These are phyloP conservation scores for Leptinotarsa tumamoca DNA, from an alignment of 2,888 invertebrate species.

Conservation along the genomic window DNA sequence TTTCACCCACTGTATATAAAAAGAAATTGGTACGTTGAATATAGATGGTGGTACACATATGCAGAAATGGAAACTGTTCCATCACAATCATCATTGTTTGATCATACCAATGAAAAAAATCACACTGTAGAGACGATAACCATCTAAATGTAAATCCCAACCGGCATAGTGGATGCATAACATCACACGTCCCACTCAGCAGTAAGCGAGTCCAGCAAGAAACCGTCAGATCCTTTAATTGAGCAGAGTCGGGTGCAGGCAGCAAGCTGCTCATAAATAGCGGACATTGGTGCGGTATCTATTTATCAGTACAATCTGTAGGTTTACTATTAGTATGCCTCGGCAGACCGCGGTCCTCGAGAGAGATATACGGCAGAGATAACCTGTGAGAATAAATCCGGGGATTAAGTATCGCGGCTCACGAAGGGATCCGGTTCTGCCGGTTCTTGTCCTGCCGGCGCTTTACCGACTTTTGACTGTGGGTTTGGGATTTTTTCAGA, in stretches of 20 bases:
- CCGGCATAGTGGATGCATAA: too few relatives aligned
- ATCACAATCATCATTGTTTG: too few relatives aligned
- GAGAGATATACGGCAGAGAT: conserved; percentile 66
- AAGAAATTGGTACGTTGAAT: too few relatives aligned
- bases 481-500: not conserved
- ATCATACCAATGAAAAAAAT: too few relatives aligned
- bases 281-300: conserved; percentile 57
- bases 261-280: conserved; percentile 60
- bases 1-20: too few relatives aligned
- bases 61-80: too few relatives aligned
- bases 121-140: too few relatives aligned
- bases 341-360: conserved; percentile 63
- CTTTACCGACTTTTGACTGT: not conserved
- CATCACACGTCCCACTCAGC: not conserved
- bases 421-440: conserved; percentile 50
- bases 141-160: too few relatives aligned
- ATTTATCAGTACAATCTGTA: conserved; percentile 67
- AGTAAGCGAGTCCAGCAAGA: not conserved
- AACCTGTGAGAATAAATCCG: conserved; percentile 67
- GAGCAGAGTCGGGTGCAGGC: conserved; percentile 12
- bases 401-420: conserved; percentile 62
- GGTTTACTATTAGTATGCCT: conserved; percentile 67
- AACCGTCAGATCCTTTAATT: not conserved
- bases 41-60: too few relatives aligned
- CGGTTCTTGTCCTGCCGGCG: conserved; percentile 3